Evolutionary conservation across 2,113 vertebrate species (phyloP).

Genomic region (Vireo altiloquus): DNA sequence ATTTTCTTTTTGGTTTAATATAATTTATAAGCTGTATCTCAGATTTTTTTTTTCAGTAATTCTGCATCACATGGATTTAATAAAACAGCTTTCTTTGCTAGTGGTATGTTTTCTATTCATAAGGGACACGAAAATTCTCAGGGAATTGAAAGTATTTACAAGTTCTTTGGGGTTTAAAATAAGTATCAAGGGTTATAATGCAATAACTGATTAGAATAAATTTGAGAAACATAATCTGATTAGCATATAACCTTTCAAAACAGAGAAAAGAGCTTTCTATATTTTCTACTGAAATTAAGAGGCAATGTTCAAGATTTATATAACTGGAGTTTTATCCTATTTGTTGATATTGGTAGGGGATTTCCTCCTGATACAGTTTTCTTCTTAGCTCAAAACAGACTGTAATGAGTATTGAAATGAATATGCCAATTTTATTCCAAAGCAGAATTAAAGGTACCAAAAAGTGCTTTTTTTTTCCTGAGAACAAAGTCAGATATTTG

Average conservation of each 20-base stretch:
- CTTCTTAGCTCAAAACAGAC: not conserved
- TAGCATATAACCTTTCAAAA: not conserved
- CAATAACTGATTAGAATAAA: not conserved
- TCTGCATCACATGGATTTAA: not conserved
- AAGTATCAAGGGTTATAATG: not conserved
- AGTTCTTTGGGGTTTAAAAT: not conserved
- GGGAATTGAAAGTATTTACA: not conserved
- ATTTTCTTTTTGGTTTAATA: not conserved
- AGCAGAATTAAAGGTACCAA: not conserved
- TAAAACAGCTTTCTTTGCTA: not conserved
- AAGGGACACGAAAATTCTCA: not conserved
- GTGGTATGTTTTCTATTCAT: not conserved
- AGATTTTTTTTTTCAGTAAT: not conserved
- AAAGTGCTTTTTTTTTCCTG: not conserved
- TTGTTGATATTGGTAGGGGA: not conserved
- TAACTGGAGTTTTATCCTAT: not conserved
- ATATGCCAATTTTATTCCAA: not conserved
- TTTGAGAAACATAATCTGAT: not conserved
- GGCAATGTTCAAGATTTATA: not conserved
- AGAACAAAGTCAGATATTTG: not conserved
- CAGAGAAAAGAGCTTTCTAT: not conserved
- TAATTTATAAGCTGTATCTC: not conserved
- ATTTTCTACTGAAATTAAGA: not conserved
- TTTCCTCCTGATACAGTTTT: not conserved
- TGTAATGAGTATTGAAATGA: not conserved